Conservation (phyloP, 2,888 invertebrate genomes). For the Sisyra terminalis region DNA sequence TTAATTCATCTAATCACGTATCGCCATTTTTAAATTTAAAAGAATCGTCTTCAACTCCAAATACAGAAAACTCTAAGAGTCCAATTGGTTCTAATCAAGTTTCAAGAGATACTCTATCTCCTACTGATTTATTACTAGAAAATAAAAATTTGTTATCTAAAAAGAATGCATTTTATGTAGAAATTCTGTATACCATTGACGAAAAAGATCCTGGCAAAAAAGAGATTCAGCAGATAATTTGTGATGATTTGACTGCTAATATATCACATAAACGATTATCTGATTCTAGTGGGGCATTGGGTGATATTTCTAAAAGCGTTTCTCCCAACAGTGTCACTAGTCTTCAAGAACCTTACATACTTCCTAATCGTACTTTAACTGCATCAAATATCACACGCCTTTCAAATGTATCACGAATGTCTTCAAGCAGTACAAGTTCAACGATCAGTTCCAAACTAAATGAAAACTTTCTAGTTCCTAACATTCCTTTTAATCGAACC, state of each 20-base stretch:
- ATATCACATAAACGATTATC: not conserved
- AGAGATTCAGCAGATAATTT: conserved; percentile 8
- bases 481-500: conserved; percentile 2
- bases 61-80: too few relatives aligned
- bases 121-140: too few relatives aligned
- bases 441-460: conserved; percentile 9
- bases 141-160: not conserved
- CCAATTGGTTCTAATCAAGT: too few relatives aligned
- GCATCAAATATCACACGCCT: conserved; percentile 3
- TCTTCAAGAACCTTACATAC: not conserved
- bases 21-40: too few relatives aligned
- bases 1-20: too few relatives aligned
- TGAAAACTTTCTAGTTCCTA: conserved; percentile 3
- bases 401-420: conserved; percentile 9
- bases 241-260: conserved; percentile 4
- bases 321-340: conserved; percentile 3
- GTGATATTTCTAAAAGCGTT: conserved; percentile 4
- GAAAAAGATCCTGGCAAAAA: conserved; percentile 7
- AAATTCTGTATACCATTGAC: conserved; percentile 8
- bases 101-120: too few relatives aligned
- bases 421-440: conserved; percentile 11
- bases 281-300: conserved; percentile 3
- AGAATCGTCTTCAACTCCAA: too few relatives aligned
- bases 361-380: conserved; percentile 3
- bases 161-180: conserved; percentile 10